Conservation (phyloP, 2,888 invertebrate genomes). For the Conomelus anceps region DNA sequence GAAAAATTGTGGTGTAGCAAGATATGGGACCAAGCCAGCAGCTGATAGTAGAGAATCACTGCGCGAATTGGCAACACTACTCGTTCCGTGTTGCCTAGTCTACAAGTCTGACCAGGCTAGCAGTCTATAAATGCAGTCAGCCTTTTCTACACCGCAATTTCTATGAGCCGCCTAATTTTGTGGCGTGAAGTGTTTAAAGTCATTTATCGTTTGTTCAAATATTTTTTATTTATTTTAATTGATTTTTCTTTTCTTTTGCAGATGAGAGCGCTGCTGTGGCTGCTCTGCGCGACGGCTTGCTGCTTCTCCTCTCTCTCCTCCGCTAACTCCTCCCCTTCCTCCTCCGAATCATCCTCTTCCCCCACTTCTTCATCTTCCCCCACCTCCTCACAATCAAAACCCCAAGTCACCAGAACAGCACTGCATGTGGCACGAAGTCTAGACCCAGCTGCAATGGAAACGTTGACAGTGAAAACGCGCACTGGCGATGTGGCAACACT, state of each 20-base stretch:
- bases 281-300: conserved; percentile 19
- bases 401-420: conserved; percentile 36
- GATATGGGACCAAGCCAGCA: no score
- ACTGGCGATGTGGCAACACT: conserved; percentile 70
- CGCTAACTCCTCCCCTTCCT: conserved; percentile 8
- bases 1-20: no score
- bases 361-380: neutral
- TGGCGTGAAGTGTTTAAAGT: no score
- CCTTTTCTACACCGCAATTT: neutral
- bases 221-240: neutral
- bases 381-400: conserved; percentile 18
- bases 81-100: no score
- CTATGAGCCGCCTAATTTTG: no score
- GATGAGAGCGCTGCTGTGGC: conserved; percentile 28
- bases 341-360: neutral
- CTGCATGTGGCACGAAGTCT: conserved; percentile 52
- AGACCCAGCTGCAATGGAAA: conserved; percentile 68
- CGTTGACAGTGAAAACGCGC: conserved; percentile 67
- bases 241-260: conserved; percentile 21
- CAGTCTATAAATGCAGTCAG: neutral
- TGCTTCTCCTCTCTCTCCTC: neutral
- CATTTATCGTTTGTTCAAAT: neutral
- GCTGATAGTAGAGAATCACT: no score
- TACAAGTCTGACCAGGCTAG: neutral
- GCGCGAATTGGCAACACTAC: no score